Percentiles rank a stretch among this genome's conserved stretches.
These are phyloP conservation scores for Omphaloscelis lunosa DNA, from an alignment of 2,888 invertebrate species.

Conservation along the genomic window DNA sequence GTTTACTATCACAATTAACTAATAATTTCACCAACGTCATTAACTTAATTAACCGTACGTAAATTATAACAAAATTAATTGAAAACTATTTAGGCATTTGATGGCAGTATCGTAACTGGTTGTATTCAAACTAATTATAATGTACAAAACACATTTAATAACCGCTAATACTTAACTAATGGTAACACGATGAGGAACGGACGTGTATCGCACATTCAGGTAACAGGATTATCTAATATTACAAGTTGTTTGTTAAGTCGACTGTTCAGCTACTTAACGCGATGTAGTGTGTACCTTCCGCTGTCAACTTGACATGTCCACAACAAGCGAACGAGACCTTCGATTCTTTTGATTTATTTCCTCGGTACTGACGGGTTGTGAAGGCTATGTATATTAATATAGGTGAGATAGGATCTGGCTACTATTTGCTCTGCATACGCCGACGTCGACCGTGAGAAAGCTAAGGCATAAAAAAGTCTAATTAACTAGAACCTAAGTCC, in stretches of 20 bases:
- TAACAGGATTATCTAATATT: slow-evolving; percentile 83
- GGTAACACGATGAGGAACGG: slow-evolving; percentile 90
- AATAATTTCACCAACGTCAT: slow-evolving; percentile 86
- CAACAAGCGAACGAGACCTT: slow-evolving; percentile 41
- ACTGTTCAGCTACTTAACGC: slow-evolving; percentile 59
- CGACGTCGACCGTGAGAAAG: slow-evolving; percentile 73
- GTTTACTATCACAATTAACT: slow-evolving; percentile 88
- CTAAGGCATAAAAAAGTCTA: slow-evolving; percentile 77
- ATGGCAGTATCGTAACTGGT: slow-evolving; percentile 90
- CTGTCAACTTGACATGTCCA: slow-evolving; percentile 34
- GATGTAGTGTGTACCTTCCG: slow-evolving; percentile 39
- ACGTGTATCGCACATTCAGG: slow-evolving; percentile 88
- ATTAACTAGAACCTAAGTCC: slow-evolving; percentile 89
- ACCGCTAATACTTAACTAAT: slow-evolving; percentile 88
- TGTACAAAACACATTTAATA: slow-evolving; percentile 84
- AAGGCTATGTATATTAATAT: slow-evolving; percentile 43
- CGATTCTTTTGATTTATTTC: slow-evolving; percentile 22
- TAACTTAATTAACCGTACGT: slow-evolving; percentile 81
- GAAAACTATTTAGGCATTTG: slow-evolving; percentile 90
- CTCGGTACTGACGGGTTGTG: slow-evolving; percentile 36
- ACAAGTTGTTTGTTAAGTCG: slow-evolving; percentile 64
- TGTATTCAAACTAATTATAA: slow-evolving; percentile 87
- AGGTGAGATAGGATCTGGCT: slow-evolving; percentile 54
- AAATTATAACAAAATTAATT: slow-evolving; percentile 83
- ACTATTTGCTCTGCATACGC: slow-evolving; percentile 62